A percentile compares a stretch with the other conserved stretches of the same genome.
Evolutionary conservation across 2,113 vertebrate species (phyloP).

Genomic region (Ceyx cyanopectus): DNA sequence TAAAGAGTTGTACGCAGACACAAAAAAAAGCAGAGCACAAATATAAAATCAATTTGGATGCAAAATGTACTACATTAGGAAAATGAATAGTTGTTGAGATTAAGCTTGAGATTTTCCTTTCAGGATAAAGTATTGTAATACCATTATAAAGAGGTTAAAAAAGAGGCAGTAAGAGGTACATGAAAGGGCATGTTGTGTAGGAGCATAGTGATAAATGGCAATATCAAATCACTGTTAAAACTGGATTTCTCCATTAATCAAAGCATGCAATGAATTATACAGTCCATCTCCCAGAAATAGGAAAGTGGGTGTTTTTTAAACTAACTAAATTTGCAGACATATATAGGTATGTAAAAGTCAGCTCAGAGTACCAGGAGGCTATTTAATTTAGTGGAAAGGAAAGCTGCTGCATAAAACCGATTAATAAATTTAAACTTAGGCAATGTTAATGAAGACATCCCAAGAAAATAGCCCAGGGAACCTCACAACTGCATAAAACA

Average conservation of each 20-base stretch:
- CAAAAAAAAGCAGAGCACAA: background rate
- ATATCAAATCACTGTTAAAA: background rate
- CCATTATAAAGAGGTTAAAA: background rate
- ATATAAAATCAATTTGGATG: background rate
- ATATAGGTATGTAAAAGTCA: background rate
- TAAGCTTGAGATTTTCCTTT: background rate
- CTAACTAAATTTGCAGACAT: background rate
- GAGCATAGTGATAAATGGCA: background rate
- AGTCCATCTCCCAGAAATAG: background rate
- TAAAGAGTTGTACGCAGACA: background rate
- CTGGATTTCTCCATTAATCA: background rate
- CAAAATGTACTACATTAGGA: background rate
- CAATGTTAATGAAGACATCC: background rate
- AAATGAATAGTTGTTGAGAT: background rate
- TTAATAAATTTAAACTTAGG: background rate
- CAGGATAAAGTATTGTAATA: background rate
- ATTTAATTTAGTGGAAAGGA: background rate
- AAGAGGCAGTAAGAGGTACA: background rate
- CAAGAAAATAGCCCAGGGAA: background rate
- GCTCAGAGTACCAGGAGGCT: background rate
- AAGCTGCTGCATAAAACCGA: background rate
- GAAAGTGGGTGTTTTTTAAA: background rate
- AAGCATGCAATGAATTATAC: background rate
- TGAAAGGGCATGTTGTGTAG: background rate
- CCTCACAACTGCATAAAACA: background rate